Base-by-base conservation (phyloP, 1,140 invertebrate genomes). In the Neoseiulus cucumeris region DNA sequence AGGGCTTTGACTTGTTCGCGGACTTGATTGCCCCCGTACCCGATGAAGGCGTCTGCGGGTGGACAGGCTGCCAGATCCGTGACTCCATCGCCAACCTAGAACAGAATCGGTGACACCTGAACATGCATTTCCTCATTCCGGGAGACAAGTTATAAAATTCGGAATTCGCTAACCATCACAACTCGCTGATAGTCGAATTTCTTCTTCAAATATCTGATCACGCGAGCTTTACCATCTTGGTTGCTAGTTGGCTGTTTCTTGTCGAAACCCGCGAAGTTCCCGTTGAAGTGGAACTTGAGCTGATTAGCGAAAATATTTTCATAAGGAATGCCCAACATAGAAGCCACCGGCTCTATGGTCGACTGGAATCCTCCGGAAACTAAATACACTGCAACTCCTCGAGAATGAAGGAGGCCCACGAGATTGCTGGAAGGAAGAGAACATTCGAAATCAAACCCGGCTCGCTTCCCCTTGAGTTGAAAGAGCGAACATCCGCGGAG, bases 51-150 rank as follows among this genome's bases (percentile, higher is more conserved):
- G 73, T 82, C 92, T 65, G 91, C 93, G 7, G 93, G 91, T n/a
- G 93, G 91, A 72, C 81, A 84, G 17, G 93, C 89, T 78, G 96
- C 92, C 68, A 91, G 80, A 79, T 98, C 94, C 5, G 94, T 98
- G n/a, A 85, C 87, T 42, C 94, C 94, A 79, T 98, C 94, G 1
- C 94, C 94, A 64, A 98, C 51, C 51, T 59, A 20, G 33, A 59
- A 14, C 14, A 14, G n/a, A n/a, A n/a, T n/a, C n/a, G n/a, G n/a
- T n/a, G n/a, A n/a, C n/a, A n/a, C n/a, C n/a, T n/a, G n/a, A n/a
- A n/a, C n/a, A n/a, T n/a, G n/a, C n/a, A n/a, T n/a, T n/a, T n/a
- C n/a, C n/a, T n/a, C n/a, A n/a, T n/a, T n/a, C n/a, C n/a, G n/a
- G n/a, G n/a, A n/a, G n/a, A n/a, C n/a, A n/a, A n/a, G n/a, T n/a